Evolutionary conservation across 1,140 invertebrate genomes (phyloP), one percentile per base, ranked within the genome.

Genomic region (Lordiphosa mommai): DNA sequence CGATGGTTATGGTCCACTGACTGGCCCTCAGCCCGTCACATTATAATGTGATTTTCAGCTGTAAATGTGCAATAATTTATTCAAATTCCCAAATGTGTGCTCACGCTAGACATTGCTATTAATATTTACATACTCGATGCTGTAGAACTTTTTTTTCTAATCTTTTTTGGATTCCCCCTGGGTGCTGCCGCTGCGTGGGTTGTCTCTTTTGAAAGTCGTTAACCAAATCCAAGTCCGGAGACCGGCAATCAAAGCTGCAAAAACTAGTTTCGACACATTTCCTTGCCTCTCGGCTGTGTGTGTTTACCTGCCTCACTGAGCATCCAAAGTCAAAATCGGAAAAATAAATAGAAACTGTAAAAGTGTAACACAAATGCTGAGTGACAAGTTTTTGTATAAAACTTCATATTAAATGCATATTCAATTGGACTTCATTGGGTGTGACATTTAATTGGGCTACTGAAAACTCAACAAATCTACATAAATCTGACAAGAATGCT

Each of bases 31-130:
- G 44, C 37, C 50, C 44, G 50, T 49, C 60, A 66, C 60, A 76
- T 80, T 82, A 71, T 61, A 80, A 82, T 80, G 71, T 82, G 76
- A 74, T 74, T 71, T 46, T 66, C 41, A 67, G 65, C 76, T 80
- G 74, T 80, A 80, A 82, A 80, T 80, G 74, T 82, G 74, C 74
- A 80, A 80, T 80, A 80, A 80, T 82, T 80, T 80, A 80, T 80
- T 82, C 61, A 80, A 82, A 80, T 80, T 67, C 74, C 74, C 74
- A 61, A 80, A 80, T 67, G 74, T 66, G 74, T 74, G 64, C 58
- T 58, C 43, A 38, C 40, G 37, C 30, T 32, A 76, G 49, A 77
- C 67, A 71, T 47, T 70, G 74, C 77, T 68, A 80, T 80, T 80
- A 80, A 80, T 80, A 80, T 80, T 70, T 79, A 27, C 23, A 27